Conservation (phyloP, 37 sponge, comb jelly and placozoan genomes). For the Cliona cf. orientalis region DNA sequence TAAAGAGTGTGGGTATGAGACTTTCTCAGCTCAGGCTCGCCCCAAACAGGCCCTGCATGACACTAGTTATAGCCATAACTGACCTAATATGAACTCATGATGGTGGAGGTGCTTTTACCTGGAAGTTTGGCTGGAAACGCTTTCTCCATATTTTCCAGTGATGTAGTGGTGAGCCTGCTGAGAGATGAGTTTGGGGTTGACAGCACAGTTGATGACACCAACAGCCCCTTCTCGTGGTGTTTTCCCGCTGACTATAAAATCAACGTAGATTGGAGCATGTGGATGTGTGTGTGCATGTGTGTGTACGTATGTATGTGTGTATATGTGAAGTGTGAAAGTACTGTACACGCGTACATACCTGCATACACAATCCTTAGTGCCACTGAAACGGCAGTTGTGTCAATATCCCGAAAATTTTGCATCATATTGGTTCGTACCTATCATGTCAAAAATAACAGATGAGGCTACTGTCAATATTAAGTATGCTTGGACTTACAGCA, state of each 20-base stretch:
- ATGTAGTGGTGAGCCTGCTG: slow-evolving; percentile 66
- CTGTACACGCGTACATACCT: neutral
- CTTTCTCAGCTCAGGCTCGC: too few species aligned
- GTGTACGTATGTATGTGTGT: too few species aligned
- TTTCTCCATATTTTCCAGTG: too few species aligned
- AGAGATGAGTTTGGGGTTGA: slow-evolving; percentile 69
- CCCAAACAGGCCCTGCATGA: too few species aligned
- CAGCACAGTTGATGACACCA: slow-evolving; percentile 77
- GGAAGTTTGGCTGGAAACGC: neutral
- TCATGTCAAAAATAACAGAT: neutral
- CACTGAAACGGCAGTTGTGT: too few species aligned
- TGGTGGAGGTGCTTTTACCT: neutral
- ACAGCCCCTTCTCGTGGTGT: slow-evolving; percentile 51
- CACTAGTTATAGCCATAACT: too few species aligned
- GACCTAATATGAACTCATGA: neutral
- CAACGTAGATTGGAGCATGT: too few species aligned
- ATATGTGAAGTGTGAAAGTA: too few species aligned
- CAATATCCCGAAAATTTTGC: too few species aligned
- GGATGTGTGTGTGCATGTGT: too few species aligned
- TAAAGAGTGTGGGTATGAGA: too few species aligned
- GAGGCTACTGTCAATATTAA: neutral
- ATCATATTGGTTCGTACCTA: too few species aligned
- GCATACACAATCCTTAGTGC: neutral
- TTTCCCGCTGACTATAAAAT: slow-evolving; percentile 1
- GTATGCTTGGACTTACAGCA: slow-evolving; percentile 12